These are phyloP conservation scores for Drosophila sechellia DNA, from an alignment of 1,140 invertebrate genomes.

Conservation along the genomic window DNA sequence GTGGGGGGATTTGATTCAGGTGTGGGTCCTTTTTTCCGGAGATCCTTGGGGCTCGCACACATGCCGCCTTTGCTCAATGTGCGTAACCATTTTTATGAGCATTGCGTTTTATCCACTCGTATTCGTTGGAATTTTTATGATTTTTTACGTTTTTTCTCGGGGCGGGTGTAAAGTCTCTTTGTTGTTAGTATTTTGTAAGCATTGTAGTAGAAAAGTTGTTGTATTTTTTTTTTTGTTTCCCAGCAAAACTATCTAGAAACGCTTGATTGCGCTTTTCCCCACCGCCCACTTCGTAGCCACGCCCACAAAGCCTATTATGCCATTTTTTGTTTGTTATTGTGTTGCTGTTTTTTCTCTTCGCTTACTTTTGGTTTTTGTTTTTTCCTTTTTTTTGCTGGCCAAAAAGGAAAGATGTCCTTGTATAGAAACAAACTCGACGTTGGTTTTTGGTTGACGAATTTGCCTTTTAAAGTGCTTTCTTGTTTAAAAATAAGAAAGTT, in stretches of 20 bases:
- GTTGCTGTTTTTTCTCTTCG: constrained; percentile 20
- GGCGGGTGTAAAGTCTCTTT: constrained; percentile 22
- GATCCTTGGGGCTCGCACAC: constrained; percentile 42
- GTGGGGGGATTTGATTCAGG: constrained; percentile 18
- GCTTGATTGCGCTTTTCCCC: constrained; percentile 72
- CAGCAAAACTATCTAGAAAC: constrained; percentile 59
- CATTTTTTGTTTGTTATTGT: constrained; percentile 70
- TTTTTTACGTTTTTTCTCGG: constrained; percentile 68
- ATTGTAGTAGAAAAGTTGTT: constrained; percentile 62
- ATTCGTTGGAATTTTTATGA: constrained; percentile 62
- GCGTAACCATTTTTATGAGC: constrained; percentile 79
- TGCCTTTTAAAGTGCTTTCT: not conserved
- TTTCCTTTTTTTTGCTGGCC: not conserved
- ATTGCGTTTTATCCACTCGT: constrained; percentile 63
- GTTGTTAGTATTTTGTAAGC: constrained; percentile 40
- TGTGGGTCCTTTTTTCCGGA: constrained; percentile 29
- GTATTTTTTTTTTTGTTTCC: constrained; percentile 18
- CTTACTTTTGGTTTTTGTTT: constrained; percentile 17
- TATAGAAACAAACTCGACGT: constrained; percentile 1
- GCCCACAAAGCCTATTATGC: constrained; percentile 52
- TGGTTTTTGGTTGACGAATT: constrained; percentile 1
- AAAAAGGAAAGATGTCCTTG: constrained; percentile 23
- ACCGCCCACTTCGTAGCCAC: constrained; percentile 23
- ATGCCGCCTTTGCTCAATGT: constrained; percentile 65
- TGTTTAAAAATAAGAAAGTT: not conserved